Conservation (phyloP, 2,888 invertebrate species). For the Amiota mariae region DNA sequence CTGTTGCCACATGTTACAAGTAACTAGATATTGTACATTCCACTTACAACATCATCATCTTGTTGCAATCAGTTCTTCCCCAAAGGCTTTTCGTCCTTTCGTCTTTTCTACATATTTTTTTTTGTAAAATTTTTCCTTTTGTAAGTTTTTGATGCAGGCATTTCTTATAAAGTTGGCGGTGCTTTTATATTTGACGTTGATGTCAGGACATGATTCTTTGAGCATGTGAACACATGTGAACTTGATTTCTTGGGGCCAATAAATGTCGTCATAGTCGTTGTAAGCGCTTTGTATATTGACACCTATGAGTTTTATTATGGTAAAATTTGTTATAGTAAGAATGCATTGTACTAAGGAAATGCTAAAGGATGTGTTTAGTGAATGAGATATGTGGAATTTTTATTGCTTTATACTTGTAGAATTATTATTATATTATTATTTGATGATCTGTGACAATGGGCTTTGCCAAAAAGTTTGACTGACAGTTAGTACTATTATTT, state of each 20-base stretch:
- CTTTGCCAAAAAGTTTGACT: too few relatives aligned
- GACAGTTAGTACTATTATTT: too few relatives aligned
- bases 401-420: too few relatives aligned
- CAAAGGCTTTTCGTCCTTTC: background rate
- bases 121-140: slow-evolving; percentile 11
- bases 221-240: background rate
- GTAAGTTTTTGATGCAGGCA: slow-evolving; percentile 1
- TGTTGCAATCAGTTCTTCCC: slow-evolving; percentile 20
- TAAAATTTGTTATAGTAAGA: background rate
- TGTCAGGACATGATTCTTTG: background rate
- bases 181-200: background rate
- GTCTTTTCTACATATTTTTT: too few relatives aligned
- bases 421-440: too few relatives aligned
- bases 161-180: too few relatives aligned
- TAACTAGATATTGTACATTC: background rate
- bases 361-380: background rate
- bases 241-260: slow-evolving; percentile 19
- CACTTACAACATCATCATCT: slow-evolving; percentile 22
- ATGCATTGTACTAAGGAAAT: slow-evolving; percentile 13
- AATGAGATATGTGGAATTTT: too few relatives aligned
- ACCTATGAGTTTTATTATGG: slow-evolving; percentile 47
- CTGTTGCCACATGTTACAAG: background rate
- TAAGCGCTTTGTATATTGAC: slow-evolving; percentile 57
- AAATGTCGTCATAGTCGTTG: slow-evolving; percentile 26
- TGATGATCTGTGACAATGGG: too few relatives aligned